phyloP scores from a whole-genome alignment of 2,113 vertebrate species.

The Phylloscopus trochilus region DNA sequence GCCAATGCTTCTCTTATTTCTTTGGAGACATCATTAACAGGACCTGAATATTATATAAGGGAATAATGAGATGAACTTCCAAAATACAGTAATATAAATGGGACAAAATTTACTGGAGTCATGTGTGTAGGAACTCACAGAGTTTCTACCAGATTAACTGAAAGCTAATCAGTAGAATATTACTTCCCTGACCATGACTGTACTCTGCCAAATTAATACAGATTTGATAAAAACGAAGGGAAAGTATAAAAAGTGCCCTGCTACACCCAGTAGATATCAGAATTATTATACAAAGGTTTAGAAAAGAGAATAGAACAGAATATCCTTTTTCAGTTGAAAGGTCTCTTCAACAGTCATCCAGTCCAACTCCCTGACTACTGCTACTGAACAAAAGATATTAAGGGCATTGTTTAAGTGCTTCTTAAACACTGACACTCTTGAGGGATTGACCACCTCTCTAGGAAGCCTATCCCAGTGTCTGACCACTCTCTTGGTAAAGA shows the following conservation, averaged over 20 bases:
- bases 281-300: not conserved
- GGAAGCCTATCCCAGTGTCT: not conserved
- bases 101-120: not conserved
- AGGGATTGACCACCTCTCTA: not conserved
- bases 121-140: not conserved
- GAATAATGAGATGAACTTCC: not conserved
- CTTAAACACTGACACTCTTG: not conserved
- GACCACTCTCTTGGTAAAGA: not conserved
- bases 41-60: not conserved
- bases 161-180: not conserved
- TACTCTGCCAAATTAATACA: not conserved
- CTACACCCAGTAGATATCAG: not conserved
- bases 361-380: not conserved
- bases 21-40: not conserved
- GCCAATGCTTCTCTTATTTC: not conserved
- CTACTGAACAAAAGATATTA: not conserved
- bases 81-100: not conserved
- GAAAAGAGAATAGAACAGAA: not conserved
- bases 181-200: not conserved
- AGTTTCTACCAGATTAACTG: not conserved
- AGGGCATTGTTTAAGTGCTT: not conserved
- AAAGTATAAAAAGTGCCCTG: not conserved
- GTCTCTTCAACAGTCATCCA: not conserved
- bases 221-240: not conserved
- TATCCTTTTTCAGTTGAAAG: not conserved